phyloP scores from a whole-genome alignment of 1,140 invertebrate species.

The Dreissena polymorpha region DNA sequence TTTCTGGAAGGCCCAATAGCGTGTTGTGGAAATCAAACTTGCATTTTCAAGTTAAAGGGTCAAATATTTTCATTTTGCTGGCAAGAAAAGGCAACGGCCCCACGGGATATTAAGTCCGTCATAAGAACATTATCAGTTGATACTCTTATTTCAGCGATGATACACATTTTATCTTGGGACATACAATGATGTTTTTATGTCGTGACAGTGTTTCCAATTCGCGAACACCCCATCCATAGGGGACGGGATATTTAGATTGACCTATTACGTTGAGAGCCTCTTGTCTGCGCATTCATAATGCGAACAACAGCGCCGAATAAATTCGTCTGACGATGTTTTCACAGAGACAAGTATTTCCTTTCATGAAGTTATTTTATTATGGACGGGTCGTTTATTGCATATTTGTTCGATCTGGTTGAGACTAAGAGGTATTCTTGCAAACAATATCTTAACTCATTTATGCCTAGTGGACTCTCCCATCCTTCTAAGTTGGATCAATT shows the following conservation, averaged over 20 bases:
- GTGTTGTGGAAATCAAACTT: constrained; percentile 55
- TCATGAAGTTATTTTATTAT: too few relatives aligned
- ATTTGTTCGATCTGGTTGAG: too few relatives aligned
- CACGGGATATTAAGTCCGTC: background rate
- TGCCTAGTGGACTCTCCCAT: too few relatives aligned
- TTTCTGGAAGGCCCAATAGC: constrained; percentile 43
- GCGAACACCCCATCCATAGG: constrained; percentile 2
- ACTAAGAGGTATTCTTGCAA: too few relatives aligned
- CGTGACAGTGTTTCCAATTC: constrained; percentile 44
- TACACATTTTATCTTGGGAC: constrained; percentile 55
- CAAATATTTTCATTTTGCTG: constrained; percentile 53
- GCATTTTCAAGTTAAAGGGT: constrained; percentile 52
- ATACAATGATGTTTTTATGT: constrained; percentile 56
- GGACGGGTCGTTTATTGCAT: too few relatives aligned
- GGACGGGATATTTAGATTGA: constrained; percentile 51
- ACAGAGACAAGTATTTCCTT: too few relatives aligned
- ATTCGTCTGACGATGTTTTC: too few relatives aligned
- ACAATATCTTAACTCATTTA: too few relatives aligned
- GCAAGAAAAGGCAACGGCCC: background rate
- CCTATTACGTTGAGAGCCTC: constrained; percentile 50
- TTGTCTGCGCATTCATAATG: background rate
- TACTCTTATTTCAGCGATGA: constrained; percentile 52
- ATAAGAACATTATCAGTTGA: constrained; percentile 40
- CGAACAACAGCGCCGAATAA: too few relatives aligned
- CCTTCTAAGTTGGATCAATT: too few relatives aligned